Evolutionary conservation across 2,113 vertebrate species (phyloP).

Genomic region (Gopherus flavomarginatus): DNA sequence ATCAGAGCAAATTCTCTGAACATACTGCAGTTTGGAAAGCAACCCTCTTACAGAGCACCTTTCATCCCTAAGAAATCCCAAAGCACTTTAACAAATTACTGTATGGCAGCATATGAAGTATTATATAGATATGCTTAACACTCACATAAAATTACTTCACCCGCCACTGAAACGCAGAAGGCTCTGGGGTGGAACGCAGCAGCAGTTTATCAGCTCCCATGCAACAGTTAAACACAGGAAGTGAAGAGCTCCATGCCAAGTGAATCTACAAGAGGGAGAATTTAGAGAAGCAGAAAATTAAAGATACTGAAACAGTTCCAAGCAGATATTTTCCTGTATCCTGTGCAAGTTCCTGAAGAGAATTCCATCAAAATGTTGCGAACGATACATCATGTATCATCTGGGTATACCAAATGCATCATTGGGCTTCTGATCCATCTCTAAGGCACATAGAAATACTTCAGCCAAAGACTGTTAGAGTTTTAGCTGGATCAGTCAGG

Average conservation of each 20-base stretch:
- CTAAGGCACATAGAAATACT: background rate
- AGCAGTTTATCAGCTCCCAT: background rate
- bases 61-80: background rate
- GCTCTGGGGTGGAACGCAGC: background rate
- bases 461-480: background rate
- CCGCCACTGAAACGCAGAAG: background rate
- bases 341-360: accelerated
- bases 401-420: accelerated
- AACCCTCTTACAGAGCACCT: slow-evolving; percentile 23
- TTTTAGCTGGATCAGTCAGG: background rate
- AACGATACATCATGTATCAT: background rate
- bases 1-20: background rate
- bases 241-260: background rate
- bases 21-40: background rate
- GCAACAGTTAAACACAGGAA: background rate
- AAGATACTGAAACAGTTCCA: background rate
- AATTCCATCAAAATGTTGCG: background rate
- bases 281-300: background rate
- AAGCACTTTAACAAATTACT: background rate
- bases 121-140: background rate
- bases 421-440: background rate
- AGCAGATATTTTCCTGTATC: background rate
- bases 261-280: background rate
- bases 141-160: background rate
- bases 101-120: background rate